These are phyloP conservation scores for Parazoanthus atlanticus DNA, from an alignment of 92 coral and sea anemone species.

Conservation along the genomic window DNA sequence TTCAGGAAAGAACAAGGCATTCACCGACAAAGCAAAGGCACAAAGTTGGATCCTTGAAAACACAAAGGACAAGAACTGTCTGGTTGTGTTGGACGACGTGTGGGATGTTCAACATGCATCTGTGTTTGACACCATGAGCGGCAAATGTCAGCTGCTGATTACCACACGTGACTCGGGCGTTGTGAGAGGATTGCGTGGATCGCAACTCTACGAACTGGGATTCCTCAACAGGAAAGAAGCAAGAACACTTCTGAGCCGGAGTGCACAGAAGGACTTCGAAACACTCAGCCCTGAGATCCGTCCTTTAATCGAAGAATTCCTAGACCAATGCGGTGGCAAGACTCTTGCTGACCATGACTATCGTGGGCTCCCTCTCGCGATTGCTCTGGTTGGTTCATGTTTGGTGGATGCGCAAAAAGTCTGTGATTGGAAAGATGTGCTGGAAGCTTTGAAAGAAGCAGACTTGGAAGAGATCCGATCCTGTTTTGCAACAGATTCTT, in stretches of 20 bases:
- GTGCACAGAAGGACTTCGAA: slow-evolving; percentile 41
- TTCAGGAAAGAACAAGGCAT: slow-evolving; percentile 44
- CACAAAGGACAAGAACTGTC: slow-evolving; percentile 46
- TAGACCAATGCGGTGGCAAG: slow-evolving; percentile 57
- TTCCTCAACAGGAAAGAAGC: slow-evolving; percentile 56
- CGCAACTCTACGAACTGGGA: slow-evolving; percentile 60
- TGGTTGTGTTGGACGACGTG: slow-evolving; percentile 70
- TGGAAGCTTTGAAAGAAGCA: slow-evolving; percentile 64
- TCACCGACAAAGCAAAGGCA: slow-evolving; percentile 51
- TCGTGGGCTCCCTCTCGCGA: slow-evolving; percentile 64
- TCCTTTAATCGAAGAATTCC: slow-evolving; percentile 45
- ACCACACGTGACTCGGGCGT: slow-evolving; percentile 68
- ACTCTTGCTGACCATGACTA: slow-evolving; percentile 15
- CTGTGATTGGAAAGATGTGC: slow-evolving; percentile 56
- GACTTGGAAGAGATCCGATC: slow-evolving; percentile 63
- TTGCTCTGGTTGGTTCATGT: slow-evolving; percentile 64
- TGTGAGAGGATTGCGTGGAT: slow-evolving; percentile 63
- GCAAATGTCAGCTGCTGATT: slow-evolving; percentile 60
- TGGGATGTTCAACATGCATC: slow-evolving; percentile 69
- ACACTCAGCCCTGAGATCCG: slow-evolving; percentile 40
- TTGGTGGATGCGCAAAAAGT: slow-evolving; percentile 50
- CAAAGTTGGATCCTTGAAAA: slow-evolving; percentile 61
- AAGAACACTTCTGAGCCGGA: slow-evolving; percentile 49
- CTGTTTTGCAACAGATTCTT: slow-evolving; percentile 58
- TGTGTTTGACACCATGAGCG: slow-evolving; percentile 60